phyloP scores from a whole-genome alignment of 2,113 vertebrate genomes.

The Sylvia atricapilla region DNA sequence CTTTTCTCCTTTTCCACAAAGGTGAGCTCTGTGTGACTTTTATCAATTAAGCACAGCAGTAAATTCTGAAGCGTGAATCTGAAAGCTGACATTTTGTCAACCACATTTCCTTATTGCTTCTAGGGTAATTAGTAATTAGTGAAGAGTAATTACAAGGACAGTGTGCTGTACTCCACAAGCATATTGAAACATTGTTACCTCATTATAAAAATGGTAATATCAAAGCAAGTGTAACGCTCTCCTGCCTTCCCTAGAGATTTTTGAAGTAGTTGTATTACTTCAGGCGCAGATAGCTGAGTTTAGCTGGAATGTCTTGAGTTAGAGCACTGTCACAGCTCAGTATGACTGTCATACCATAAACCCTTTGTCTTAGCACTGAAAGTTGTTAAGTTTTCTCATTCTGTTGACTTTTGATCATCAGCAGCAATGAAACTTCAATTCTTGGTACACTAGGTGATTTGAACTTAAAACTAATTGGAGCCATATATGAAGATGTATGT shows the following conservation, averaged over 20 bases:
- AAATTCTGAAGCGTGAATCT: background rate
- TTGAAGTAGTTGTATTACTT: background rate
- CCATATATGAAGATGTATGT: background rate
- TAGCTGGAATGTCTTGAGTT: background rate
- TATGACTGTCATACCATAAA: background rate
- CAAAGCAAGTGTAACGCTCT: background rate
- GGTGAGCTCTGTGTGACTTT: constrained; percentile 71
- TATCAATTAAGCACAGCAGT: background rate
- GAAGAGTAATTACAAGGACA: background rate
- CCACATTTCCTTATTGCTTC: background rate
- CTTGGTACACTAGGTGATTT: background rate
- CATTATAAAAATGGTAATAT: background rate
- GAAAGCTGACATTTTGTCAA: background rate
- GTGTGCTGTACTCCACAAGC: background rate
- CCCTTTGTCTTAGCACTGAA: background rate
- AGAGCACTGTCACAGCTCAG: background rate
- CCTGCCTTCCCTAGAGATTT: background rate
- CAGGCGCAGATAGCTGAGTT: background rate
- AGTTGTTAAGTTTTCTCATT: background rate
- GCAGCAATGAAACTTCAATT: background rate
- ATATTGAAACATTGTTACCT: background rate
- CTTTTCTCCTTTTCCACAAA: constrained; percentile 95
- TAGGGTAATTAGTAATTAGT: background rate
- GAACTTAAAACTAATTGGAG: background rate
- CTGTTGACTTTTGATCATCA: background rate